Evolutionary conservation across 1,140 invertebrate genomes (phyloP).

Genomic region (Bombus superbus): DNA sequence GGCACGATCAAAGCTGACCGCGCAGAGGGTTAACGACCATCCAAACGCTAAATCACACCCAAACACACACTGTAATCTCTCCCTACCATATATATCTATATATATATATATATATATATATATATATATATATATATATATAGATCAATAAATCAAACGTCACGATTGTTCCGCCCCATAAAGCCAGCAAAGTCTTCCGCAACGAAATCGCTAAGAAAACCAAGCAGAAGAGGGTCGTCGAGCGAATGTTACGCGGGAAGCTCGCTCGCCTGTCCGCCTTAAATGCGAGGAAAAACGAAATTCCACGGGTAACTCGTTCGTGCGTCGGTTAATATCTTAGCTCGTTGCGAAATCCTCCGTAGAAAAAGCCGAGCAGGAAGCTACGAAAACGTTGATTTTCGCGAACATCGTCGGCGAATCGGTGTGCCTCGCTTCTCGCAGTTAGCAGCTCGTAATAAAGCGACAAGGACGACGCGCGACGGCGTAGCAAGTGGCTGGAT

Average conservation of each 20-base stretch:
- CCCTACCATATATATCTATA: too few relatives aligned
- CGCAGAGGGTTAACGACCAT: neutral
- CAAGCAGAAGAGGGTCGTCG: neutral
- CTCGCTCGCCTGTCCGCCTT: neutral
- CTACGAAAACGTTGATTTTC: neutral
- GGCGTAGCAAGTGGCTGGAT: neutral
- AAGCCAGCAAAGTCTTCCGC: neutral
- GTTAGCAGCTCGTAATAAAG: neutral
- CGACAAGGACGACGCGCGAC: neutral
- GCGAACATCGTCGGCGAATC: neutral
- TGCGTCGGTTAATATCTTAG: neutral
- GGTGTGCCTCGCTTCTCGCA: neutral
- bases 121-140: neutral
- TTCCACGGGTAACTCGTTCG: neutral
- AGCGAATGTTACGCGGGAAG: neutral
- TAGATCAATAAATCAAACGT: neutral
- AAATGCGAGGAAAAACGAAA: neutral
- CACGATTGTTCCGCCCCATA: neutral
- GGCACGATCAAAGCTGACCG: neutral
- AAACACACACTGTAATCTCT: neutral
- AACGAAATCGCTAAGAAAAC: neutral
- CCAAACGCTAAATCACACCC: neutral
- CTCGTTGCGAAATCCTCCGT: neutral
- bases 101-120: too few relatives aligned
- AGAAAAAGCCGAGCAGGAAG: neutral